Evolutionary conservation across 2,888 invertebrate species (phyloP).

Genomic region (Lymantria dispar): DNA sequence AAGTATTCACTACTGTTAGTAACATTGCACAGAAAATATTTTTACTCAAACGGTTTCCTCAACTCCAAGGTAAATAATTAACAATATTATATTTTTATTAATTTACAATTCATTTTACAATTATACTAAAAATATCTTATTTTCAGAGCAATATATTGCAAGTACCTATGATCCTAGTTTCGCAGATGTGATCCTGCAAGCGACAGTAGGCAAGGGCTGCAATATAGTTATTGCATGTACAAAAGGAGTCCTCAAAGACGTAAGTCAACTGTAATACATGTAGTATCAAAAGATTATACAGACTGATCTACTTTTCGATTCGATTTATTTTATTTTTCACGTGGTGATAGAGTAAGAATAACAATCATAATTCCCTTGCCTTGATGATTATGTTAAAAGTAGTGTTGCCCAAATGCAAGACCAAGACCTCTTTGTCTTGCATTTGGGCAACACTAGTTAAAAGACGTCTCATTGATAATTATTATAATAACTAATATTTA

Average conservation of each 20-base stretch:
- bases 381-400: too few relatives aligned
- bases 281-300: too few relatives aligned
- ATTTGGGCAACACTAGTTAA: too few relatives aligned
- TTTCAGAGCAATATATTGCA: slow-evolving; percentile 51
- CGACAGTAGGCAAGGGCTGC: slow-evolving; percentile 48
- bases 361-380: too few relatives aligned
- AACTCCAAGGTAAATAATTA: slow-evolving; percentile 42
- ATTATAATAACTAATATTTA: too few relatives aligned
- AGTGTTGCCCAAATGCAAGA: too few relatives aligned
- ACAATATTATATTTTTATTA: background rate
- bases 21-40: slow-evolving; percentile 50
- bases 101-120: background rate
- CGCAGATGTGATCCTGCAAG: slow-evolving; percentile 40
- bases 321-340: too few relatives aligned
- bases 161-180: slow-evolving; percentile 51
- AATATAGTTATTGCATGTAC: slow-evolving; percentile 44
- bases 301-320: too few relatives aligned
- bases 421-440: too few relatives aligned
- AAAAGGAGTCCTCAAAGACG: slow-evolving; percentile 45
- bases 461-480: too few relatives aligned
- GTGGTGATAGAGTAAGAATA: too few relatives aligned
- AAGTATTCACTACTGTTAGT: slow-evolving; percentile 57
- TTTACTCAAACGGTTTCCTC: slow-evolving; percentile 49
- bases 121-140: slow-evolving; percentile 4
- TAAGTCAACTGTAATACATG: slow-evolving; percentile 39